Evolutionary conservation across 2,888 invertebrate genomes (phyloP).

Genomic region (Athrips mouffetella): DNA sequence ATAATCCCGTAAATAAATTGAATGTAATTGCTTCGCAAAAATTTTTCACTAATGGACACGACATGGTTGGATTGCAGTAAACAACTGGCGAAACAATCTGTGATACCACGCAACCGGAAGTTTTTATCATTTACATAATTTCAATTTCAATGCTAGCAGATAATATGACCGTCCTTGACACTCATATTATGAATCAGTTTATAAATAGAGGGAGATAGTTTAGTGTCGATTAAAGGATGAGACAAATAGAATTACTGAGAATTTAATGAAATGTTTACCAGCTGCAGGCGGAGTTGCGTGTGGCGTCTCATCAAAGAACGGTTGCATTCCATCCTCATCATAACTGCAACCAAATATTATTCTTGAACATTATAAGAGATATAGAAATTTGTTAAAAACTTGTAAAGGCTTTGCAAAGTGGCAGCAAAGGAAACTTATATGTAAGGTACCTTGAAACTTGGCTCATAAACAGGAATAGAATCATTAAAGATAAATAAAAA

Average conservation of each 20-base stretch:
- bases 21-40: slow-evolving; percentile 44
- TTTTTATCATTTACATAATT: slow-evolving; percentile 50
- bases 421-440: too few relatives aligned
- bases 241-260: slow-evolving; percentile 10
- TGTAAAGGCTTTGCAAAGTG: too few relatives aligned
- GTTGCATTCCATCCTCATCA: slow-evolving; percentile 73
- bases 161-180: slow-evolving; percentile 12
- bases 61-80: slow-evolving; percentile 38
- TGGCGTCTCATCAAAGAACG: slow-evolving; percentile 72
- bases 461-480: too few relatives aligned
- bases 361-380: too few relatives aligned
- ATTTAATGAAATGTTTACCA: slow-evolving; percentile 39
- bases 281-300: slow-evolving; percentile 72
- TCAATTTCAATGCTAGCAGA: slow-evolving; percentile 23
- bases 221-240: slow-evolving; percentile 14
- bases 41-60: slow-evolving; percentile 40
- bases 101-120: slow-evolving; percentile 42
- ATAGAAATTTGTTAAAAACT: too few relatives aligned
- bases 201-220: too few relatives aligned
- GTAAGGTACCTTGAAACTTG: too few relatives aligned
- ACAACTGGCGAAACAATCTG: slow-evolving; percentile 37
- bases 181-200: slow-evolving; percentile 9
- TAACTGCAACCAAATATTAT: slow-evolving; percentile 45
- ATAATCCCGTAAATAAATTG: slow-evolving; percentile 47
- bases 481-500: too few relatives aligned